Conservation (phyloP, 2,113 vertebrate genomes). For the Anas platyrhynchos region DNA sequence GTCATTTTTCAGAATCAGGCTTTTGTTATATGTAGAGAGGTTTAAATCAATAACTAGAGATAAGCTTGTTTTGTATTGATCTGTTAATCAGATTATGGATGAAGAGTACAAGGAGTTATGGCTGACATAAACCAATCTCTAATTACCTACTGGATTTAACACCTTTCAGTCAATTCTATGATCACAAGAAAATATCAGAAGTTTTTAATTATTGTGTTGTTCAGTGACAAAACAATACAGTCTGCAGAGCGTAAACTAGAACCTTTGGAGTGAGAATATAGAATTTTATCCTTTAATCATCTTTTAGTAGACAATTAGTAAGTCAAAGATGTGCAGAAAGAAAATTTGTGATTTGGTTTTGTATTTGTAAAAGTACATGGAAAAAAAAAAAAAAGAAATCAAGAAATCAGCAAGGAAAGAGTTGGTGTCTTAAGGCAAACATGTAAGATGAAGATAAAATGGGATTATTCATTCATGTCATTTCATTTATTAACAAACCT, state of each 20-base stretch:
- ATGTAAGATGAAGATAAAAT: background rate
- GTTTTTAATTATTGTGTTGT: background rate
- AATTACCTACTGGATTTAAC: slow-evolving; percentile 16
- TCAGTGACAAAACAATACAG: background rate
- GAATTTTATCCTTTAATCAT: background rate
- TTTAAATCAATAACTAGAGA: slow-evolving; percentile 57
- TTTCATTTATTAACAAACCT: background rate
- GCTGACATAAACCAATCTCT: background rate
- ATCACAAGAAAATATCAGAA: background rate
- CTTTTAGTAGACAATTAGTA: background rate
- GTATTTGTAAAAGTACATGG: background rate
- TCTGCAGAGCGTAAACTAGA: background rate
- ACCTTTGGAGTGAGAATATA: background rate
- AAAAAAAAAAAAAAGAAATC: background rate
- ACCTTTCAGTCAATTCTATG: background rate
- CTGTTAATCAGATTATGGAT: slow-evolving; percentile 24
- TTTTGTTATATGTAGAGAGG: slow-evolving; percentile 19
- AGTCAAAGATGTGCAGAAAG: background rate
- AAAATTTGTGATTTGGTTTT: background rate
- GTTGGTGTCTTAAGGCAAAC: background rate
- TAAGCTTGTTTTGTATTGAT: slow-evolving; percentile 21
- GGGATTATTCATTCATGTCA: background rate
- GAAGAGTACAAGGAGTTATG: background rate
- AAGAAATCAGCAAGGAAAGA: background rate
- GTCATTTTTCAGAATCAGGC: slow-evolving; percentile 41